These are phyloP conservation scores for Physella acuta DNA, from an alignment of 1,140 invertebrate species.

Conservation along the genomic window DNA sequence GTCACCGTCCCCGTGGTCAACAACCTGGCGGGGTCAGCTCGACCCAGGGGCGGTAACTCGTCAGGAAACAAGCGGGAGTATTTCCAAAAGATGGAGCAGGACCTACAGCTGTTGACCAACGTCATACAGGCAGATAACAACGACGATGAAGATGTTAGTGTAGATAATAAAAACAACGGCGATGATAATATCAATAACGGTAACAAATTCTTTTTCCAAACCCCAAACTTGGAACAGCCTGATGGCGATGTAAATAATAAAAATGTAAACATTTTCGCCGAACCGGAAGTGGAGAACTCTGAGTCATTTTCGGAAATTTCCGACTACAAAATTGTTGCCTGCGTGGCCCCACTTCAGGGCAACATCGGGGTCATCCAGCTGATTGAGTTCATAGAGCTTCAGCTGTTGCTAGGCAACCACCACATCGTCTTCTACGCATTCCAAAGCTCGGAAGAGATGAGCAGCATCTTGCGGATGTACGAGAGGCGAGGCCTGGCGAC, in stretches of 20 bases:
- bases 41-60: not conserved
- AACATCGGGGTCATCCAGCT: slow-evolving; percentile 21
- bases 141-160: not conserved
- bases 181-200: not conserved
- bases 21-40: no score
- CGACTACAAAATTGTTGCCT: slow-evolving; percentile 7
- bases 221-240: no score
- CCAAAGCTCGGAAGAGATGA: slow-evolving; percentile 15
- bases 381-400: slow-evolving; percentile 29
- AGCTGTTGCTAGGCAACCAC: slow-evolving; percentile 17
- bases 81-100: slow-evolving; percentile 2
- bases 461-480: slow-evolving; percentile 23
- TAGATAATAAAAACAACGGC: not conserved
- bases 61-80: not conserved
- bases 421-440: slow-evolving; percentile 27
- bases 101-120: not conserved
- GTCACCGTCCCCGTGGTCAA: not conserved
- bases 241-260: no score
- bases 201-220: not conserved
- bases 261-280: not conserved
- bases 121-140: not conserved
- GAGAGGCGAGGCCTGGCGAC: slow-evolving; percentile 17
- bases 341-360: slow-evolving; percentile 23
- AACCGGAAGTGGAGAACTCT: not conserved
- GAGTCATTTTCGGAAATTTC: not conserved